phyloP scores from a whole-genome alignment of 2,797 vertebrate species.

The Myotis daubentonii region DNA sequence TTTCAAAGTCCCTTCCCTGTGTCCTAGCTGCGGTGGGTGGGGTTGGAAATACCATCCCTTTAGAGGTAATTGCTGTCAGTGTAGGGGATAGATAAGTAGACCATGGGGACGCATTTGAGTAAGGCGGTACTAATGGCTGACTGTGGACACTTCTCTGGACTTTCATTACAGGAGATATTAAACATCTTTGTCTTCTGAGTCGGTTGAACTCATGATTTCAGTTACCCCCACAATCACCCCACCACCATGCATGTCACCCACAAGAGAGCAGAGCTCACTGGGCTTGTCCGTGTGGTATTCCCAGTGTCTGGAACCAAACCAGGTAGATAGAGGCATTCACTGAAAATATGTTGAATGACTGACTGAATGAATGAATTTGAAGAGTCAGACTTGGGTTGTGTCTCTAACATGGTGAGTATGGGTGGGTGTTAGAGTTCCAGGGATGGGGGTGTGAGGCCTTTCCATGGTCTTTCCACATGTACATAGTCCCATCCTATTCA shows the following conservation, averaged over 20 bases:
- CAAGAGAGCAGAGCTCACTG: background rate
- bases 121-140: background rate
- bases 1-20: conserved; percentile 12
- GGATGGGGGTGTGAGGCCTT: background rate
- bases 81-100: background rate
- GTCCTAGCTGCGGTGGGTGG: background rate
- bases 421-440: too few species aligned
- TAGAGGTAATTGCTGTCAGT: background rate
- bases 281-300: background rate
- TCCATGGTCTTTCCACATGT: accelerated
- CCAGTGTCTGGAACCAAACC: background rate
- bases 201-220: background rate
- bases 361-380: background rate
- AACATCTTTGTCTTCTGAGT: background rate
- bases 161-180: background rate
- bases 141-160: background rate
- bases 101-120: conserved; percentile 14
- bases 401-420: background rate
- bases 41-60: conserved; percentile 28
- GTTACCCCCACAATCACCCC: background rate
- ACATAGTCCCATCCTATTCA: background rate
- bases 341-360: background rate
- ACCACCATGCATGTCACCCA: background rate
- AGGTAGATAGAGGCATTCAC: background rate
- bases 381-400: too few species aligned